Evolutionary conservation across 2,113 vertebrate species (phyloP), one percentile per base, ranked within the genome.

Genomic region (Poeciliopsis turrubarensis): DNA sequence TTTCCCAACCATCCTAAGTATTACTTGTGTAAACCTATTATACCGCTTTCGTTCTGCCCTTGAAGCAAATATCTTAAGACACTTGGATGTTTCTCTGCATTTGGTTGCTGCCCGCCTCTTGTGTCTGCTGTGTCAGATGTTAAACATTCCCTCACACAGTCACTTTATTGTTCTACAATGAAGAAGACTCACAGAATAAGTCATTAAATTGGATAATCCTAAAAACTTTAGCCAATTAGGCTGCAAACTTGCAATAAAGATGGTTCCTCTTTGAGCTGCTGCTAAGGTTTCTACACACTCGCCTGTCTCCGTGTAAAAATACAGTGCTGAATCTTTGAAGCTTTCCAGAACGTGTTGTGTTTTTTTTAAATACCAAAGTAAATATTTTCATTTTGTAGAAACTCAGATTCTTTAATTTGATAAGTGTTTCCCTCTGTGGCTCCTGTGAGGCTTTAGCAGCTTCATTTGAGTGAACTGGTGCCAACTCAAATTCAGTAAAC

Each of bases 21-120:
- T 78, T 73, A 84, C 71, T 67, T 73, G 72, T 73, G 75, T 80
- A 81, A 85, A 73, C 75, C 83, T 70, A 68, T 81, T 79, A 72
- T 68, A 78, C 81, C 69, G 34, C 29, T 70, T 82, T 69, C 39
- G 61, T 82, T 65, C 72, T 74, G 73, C 54, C 70, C 51, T 63
- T 72, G 74, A 61, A 80, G 51, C 63, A 69, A 62, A 72, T 76
- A 34, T 51, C 34, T 17, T 37, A 10, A 57, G 31, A 39, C 10
- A 65, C 22, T 34, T 32, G 19, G 17, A 31, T 63, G 44, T 22
- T 63, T 61, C 67, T 47, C 47, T 15, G 26, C 17, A 32, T 37
- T 26, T 47, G 68, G 44, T 14, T 14, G 61, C 44, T 65, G 29
- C 61, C 61, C 10, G 37, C 37, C 7, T 57, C 30, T 65, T 61